Evolutionary conservation across 2,888 invertebrate species (phyloP).

Genomic region (Nezara viridula): DNA sequence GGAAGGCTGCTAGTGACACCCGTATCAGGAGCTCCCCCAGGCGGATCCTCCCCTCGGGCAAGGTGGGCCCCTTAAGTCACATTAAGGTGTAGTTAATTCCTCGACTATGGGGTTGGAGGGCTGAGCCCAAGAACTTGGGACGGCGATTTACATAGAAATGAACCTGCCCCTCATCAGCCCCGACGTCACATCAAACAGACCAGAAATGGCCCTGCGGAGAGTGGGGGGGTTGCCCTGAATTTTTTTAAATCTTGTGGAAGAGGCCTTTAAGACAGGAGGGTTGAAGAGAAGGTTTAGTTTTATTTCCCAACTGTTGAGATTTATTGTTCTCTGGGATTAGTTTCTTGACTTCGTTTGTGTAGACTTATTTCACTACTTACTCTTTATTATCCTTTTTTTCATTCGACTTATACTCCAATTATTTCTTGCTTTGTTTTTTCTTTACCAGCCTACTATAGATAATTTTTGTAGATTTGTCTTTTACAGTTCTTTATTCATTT

Average conservation of each 20-base stretch:
- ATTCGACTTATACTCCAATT: too few relatives aligned
- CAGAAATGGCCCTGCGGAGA: neutral
- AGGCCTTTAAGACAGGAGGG: neutral
- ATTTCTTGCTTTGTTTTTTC: too few relatives aligned
- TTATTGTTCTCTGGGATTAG: neutral
- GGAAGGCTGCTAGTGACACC: neutral
- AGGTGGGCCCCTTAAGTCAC: conserved; percentile 15
- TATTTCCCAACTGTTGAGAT: neutral
- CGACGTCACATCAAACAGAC: neutral
- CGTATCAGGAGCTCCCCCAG: neutral
- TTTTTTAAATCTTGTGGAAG: neutral
- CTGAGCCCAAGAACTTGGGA: neutral
- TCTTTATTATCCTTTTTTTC: too few relatives aligned
- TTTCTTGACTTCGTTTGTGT: neutral
- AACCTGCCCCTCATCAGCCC: conserved; percentile 6
- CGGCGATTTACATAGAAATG: conserved; percentile 35
- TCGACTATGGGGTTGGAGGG: neutral
- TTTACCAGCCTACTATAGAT: too few relatives aligned
- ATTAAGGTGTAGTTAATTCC: conserved; percentile 27
- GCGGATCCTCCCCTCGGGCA: neutral
- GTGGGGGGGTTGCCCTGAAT: neutral
- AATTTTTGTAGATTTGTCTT: too few relatives aligned
- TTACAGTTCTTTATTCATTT: too few relatives aligned
- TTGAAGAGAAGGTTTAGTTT: neutral
- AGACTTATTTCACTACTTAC: neutral